Conservation (phyloP, 1,140 invertebrate species). For the Lepidotrigona ventralis region DNA sequence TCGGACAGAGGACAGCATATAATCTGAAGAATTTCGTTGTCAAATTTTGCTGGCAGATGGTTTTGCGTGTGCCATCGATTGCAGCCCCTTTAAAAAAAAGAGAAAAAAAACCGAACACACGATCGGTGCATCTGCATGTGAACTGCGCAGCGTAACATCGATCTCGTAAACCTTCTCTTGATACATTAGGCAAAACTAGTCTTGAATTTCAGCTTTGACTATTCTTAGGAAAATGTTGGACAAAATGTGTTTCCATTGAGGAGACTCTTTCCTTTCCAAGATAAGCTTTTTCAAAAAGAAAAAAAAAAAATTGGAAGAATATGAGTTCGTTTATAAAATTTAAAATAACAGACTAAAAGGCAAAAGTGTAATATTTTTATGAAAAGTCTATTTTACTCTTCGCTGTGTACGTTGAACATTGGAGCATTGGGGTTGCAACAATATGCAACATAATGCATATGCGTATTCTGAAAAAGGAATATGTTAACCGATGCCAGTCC, state of each 20-base stretch:
- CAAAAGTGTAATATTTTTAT: not conserved
- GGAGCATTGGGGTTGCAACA: not conserved
- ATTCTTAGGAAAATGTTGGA: not conserved
- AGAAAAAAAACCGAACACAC: not conserved
- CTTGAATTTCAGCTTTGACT: not conserved
- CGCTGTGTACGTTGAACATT: not conserved
- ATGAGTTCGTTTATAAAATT: not conserved
- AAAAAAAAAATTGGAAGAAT: not conserved
- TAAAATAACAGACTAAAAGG: not conserved
- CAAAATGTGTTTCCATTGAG: not conserved
- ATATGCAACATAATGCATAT: not conserved
- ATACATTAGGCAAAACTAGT: not conserved
- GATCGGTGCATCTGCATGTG: not conserved
- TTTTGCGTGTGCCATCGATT: not conserved
- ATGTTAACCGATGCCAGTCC: not conserved
- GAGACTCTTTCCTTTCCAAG: not conserved
- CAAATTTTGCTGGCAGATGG: constrained; percentile 22
- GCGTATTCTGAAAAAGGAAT: constrained; percentile 9
- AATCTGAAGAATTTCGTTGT: not conserved
- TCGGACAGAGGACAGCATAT: not conserved
- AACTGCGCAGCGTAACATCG: not conserved
- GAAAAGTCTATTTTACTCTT: not conserved
- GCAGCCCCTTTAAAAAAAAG: not conserved
- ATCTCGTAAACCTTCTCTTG: not conserved
- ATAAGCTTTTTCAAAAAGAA: not conserved